Evolutionary conservation across 2,888 invertebrate genomes (phyloP), one percentile per base, ranked within the genome.

Genomic region (Calliopum simillimum): DNA sequence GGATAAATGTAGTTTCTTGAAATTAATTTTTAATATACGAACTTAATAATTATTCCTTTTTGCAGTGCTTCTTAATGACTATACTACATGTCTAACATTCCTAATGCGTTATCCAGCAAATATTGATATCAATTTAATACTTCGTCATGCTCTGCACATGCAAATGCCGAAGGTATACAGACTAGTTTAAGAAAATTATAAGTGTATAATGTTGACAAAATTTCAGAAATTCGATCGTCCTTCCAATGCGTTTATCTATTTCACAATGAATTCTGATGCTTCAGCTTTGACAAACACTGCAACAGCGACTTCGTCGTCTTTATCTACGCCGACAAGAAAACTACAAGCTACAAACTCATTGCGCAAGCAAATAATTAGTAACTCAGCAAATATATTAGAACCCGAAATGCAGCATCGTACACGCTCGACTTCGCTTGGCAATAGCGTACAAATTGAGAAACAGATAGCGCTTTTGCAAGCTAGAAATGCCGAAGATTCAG

Each of bases 31-130:
- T 33, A n/a, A 23, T 33, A 19, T 59, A 5, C 21, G 5, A 23
- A 25, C 23, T 59, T 13, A 16, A 16, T 78, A 59, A 8, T 23
- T 44, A 51, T 14, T 6, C 19, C 33, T 59, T 5, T 70, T 76
- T 78, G 56, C 64, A 91, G 90, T 92, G 76, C 80, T 92, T 49
- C 79, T 86, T 16, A 88, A 89, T 76, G 92, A 92, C 81, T 91
- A 92, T 79, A 89, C 90, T 0, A 87, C 88, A 2, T 91, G 91
- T 78, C 86, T 92, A 68, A 89, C 89, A 41, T 88, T 88, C 76
- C 85, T 93, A 67, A 92, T 93, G 92, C 87, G 90, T 64, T 92
- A 91, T 84, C 92, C 92, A 1, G 88, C 88, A 11, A 88, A 89
- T 63, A 88, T 88, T 23, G 92, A 92, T 79, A 88, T 92, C 2